Conservation (phyloP, 2,113 vertebrate species). For the Rhineura floridana region DNA sequence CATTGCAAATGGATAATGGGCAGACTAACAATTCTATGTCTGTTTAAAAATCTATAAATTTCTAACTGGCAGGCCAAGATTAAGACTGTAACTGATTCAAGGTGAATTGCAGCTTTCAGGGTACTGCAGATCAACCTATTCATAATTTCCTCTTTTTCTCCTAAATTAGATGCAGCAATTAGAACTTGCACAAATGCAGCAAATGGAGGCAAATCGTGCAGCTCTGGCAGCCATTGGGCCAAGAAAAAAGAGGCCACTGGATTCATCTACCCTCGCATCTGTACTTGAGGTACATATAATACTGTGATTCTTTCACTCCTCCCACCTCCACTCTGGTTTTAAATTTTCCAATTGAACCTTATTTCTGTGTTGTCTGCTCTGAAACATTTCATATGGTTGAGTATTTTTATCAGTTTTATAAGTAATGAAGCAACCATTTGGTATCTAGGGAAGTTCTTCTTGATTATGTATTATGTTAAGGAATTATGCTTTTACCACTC, state of each 20-base stretch:
- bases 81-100: neutral
- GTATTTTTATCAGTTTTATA: neutral
- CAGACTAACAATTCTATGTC: neutral
- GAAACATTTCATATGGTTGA: neutral
- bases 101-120: neutral
- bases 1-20: neutral
- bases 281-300: constrained; percentile 78
- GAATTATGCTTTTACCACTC: neutral
- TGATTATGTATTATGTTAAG: neutral
- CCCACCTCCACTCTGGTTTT: neutral
- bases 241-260: constrained; percentile 87
- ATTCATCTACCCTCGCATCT: constrained; percentile 59
- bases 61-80: neutral
- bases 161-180: constrained; percentile 86
- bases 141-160: constrained; percentile 34
- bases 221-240: constrained; percentile 95
- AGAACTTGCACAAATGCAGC: constrained; percentile 88
- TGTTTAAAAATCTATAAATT: neutral
- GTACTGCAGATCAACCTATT: neutral
- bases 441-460: neutral
- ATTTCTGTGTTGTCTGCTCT: neutral
- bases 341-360: neutral
- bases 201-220: constrained; percentile 91
- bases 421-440: neutral
- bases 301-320: too few species aligned